Evolutionary conservation across 2,797 vertebrate genomes (phyloP).

Genomic region (Lutjanus argentimaculatus): DNA sequence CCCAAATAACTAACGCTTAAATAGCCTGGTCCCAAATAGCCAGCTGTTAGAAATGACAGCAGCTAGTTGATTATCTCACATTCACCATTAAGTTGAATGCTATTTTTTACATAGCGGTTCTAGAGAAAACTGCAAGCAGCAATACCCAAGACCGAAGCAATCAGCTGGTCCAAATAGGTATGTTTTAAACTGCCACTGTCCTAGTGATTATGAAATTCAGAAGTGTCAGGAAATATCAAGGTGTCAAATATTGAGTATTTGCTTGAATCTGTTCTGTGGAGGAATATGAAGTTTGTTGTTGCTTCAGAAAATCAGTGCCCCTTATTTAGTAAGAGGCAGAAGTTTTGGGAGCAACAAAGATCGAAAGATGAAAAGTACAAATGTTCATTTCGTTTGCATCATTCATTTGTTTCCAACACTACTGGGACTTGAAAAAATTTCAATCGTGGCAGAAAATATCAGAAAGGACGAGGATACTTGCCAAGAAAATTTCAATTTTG

Average conservation of each 20-base stretch:
- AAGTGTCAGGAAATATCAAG: background rate
- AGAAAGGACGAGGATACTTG: background rate
- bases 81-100: too few species aligned
- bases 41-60: too few species aligned
- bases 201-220: background rate
- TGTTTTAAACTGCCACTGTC: too few species aligned
- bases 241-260: background rate
- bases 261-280: background rate
- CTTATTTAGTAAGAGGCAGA: background rate
- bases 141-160: too few species aligned
- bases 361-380: background rate
- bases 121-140: too few species aligned
- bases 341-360: background rate
- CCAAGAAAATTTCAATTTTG: background rate
- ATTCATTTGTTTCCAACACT: background rate
- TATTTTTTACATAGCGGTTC: too few species aligned
- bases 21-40: too few species aligned
- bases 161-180: too few species aligned
- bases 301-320: too few species aligned
- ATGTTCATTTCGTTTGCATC: background rate
- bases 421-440: background rate
- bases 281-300: background rate
- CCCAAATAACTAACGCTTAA: too few species aligned
- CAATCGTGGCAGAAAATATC: background rate
- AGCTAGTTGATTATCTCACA: too few species aligned